Conservation (phyloP, 2,888 invertebrate genomes). For the Phania funesta region DNA sequence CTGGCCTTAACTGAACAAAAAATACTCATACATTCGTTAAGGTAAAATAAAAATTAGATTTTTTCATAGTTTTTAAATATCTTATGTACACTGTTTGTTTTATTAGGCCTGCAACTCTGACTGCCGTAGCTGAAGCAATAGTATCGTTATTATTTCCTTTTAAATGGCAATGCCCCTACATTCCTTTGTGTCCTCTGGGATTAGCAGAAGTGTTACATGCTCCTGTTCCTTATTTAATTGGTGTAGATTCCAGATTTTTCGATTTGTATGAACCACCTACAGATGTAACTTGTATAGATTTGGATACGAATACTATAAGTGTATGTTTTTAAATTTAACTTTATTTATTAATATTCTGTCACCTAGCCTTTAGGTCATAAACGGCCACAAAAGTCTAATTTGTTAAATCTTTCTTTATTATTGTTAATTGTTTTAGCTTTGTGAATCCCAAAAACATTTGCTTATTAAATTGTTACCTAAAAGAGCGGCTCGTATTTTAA, state of each 20-base stretch:
- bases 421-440: slow-evolving; percentile 82
- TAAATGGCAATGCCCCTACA: slow-evolving; percentile 99
- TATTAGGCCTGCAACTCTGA: slow-evolving; percentile 96
- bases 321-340: slow-evolving; percentile 81
- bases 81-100: no score
- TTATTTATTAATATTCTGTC: no score
- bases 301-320: slow-evolving; percentile 98
- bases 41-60: slow-evolving; percentile 76
- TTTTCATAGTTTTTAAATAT: neutral
- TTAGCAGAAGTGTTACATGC: slow-evolving; percentile 98
- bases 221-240: slow-evolving; percentile 97
- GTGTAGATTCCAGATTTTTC: slow-evolving; percentile 98
- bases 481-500: slow-evolving; percentile 90
- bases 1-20: slow-evolving; percentile 98
- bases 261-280: slow-evolving; percentile 97
- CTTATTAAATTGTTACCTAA: slow-evolving; percentile 91
- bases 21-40: slow-evolving; percentile 96
- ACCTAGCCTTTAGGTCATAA: no score
- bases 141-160: slow-evolving; percentile 98
- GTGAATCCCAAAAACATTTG: slow-evolving; percentile 92
- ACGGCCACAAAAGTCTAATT: no score
- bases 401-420: neutral
- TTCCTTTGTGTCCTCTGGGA: slow-evolving; percentile 97
- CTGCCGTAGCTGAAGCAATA: slow-evolving; percentile 98
- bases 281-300: slow-evolving; percentile 98